phyloP scores from a whole-genome alignment of 2,113 vertebrate species.

The Sylvicapra grimmia region DNA sequence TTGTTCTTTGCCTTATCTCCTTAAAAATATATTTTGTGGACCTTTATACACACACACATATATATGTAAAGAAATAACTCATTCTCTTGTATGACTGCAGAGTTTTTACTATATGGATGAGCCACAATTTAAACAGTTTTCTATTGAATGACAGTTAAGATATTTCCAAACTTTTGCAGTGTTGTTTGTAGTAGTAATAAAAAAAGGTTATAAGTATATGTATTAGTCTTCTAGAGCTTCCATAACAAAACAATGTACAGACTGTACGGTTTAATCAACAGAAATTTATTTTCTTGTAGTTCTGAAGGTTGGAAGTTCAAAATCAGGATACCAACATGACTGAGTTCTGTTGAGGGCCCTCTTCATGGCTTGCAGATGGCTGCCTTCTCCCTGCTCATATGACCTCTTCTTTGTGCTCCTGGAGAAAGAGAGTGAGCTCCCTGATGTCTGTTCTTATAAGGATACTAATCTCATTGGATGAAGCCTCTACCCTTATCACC shows the following conservation, averaged over 20 bases:
- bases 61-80: neutral
- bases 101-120: neutral
- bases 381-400: neutral
- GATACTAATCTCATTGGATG: neutral
- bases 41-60: neutral
- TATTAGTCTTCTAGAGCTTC: neutral
- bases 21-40: slow-evolving; percentile 8
- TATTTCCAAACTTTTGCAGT: slow-evolving; percentile 10
- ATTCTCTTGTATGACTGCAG: neutral
- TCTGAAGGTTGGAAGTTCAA: neutral
- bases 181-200: neutral
- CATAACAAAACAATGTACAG: neutral
- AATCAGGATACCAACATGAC: neutral
- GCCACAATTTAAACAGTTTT: neutral
- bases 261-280: neutral
- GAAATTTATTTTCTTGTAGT: neutral
- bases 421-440: neutral
- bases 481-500: neutral
- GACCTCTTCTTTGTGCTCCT: neutral
- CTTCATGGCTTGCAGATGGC: neutral
- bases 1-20: neutral
- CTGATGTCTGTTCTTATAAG: neutral
- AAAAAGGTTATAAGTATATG: neutral
- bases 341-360: neutral
- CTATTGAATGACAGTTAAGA: neutral